Conservation (phyloP, 2,888 invertebrate species). For the Calephelis perditalis region DNA sequence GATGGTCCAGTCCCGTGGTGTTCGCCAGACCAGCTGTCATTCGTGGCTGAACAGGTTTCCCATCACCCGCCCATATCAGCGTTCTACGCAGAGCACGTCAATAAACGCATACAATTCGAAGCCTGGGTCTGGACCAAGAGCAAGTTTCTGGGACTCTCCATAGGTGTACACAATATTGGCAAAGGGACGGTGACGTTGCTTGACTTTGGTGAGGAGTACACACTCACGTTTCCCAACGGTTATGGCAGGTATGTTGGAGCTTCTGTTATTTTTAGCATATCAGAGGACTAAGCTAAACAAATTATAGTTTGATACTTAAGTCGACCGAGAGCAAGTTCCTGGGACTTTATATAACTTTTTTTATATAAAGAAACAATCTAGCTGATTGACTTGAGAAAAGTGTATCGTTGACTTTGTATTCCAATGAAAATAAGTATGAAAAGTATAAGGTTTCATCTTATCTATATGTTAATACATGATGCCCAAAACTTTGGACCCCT, state of each 20-base stretch:
- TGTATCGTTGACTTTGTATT: too few species aligned
- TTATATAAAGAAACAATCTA: too few species aligned
- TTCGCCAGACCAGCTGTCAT: constrained; percentile 90
- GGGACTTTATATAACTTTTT: too few species aligned
- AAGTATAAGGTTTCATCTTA: too few species aligned
- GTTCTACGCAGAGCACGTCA: constrained; percentile 98
- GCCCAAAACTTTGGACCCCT: too few species aligned
- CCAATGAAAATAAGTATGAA: too few species aligned
- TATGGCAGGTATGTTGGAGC: constrained; percentile 87
- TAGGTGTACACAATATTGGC: constrained; percentile 98
- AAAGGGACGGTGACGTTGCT: constrained; percentile 94
- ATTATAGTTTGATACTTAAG: too few species aligned
- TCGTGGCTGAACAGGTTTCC: constrained; percentile 98
- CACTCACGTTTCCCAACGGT: constrained; percentile 97
- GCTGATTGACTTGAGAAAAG: too few species aligned
- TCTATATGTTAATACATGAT: too few species aligned
- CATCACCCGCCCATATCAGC: constrained; percentile 99
- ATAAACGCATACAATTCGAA: constrained; percentile 94
- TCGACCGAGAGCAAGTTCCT: too few species aligned
- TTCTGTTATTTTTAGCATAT: not conserved
- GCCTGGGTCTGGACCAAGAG: constrained; percentile 99
- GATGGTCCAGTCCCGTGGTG: constrained; percentile 97
- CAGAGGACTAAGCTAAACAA: too few species aligned
- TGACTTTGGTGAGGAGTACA: constrained; percentile 95
- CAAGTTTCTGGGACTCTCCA: constrained; percentile 97